These are phyloP conservation scores for Leptinotarsa rubiginosa DNA, from an alignment of 2,888 invertebrate genomes.

Conservation along the genomic window DNA sequence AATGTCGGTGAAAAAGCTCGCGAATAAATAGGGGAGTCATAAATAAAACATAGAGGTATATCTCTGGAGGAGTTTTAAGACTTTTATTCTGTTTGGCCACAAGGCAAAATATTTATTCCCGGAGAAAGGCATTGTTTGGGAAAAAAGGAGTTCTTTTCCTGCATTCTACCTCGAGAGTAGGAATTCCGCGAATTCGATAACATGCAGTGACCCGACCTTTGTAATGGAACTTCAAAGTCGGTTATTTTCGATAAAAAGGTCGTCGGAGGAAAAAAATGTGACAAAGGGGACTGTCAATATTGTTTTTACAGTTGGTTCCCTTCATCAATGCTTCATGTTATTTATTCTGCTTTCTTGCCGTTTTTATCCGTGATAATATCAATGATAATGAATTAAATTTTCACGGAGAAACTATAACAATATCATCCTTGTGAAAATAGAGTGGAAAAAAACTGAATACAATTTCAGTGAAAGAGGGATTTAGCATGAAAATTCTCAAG, in stretches of 20 bases:
- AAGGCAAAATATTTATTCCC: constrained; percentile 13
- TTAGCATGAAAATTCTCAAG: too few relatives aligned
- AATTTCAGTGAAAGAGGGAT: too few relatives aligned
- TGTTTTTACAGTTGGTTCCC: not conserved
- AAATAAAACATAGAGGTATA: constrained; percentile 23
- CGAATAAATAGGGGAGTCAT: constrained; percentile 4
- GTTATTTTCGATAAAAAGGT: not conserved
- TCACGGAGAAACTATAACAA: too few relatives aligned
- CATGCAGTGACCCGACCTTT: not conserved
- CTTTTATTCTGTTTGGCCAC: constrained; percentile 16
- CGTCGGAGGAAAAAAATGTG: not conserved
- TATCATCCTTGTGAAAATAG: too few relatives aligned
- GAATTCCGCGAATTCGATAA: constrained; percentile 8
- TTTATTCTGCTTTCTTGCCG: too few relatives aligned
- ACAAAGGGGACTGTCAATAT: not conserved
- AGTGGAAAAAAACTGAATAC: too few relatives aligned
- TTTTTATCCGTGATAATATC: too few relatives aligned
- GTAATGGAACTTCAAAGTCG: not conserved
- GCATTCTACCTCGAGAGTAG: not conserved
- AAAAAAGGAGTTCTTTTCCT: not conserved
- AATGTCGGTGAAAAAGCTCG: constrained; percentile 6
- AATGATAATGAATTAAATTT: too few relatives aligned
- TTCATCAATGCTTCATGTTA: too few relatives aligned
- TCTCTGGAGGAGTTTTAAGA: constrained; percentile 15
- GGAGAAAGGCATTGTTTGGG: constrained; percentile 3